Evolutionary conservation across 2,888 invertebrate genomes (phyloP), one percentile per base, ranked within the genome.

Genomic region (Pegoplata infirma): DNA sequence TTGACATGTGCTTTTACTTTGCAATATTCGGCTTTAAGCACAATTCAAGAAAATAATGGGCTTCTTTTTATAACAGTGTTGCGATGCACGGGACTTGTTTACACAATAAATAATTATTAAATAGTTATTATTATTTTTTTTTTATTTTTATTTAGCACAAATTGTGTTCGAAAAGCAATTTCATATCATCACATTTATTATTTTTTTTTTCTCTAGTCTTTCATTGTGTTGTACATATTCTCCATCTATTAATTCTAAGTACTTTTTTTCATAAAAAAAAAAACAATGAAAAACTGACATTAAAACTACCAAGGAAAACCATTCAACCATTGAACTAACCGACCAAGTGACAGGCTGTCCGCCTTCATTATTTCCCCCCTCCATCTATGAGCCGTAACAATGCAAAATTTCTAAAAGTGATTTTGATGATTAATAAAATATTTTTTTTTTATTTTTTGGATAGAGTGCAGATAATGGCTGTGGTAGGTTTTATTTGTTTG

Each of bases 341-440:
- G 46, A 63, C 47, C 25, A 32, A 64, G 28, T 64, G 64, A 51
- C 49, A 64, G 49, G 36, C 49, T 64, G 49, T 49, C 64, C 49
- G 49, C 28, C 49, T 36, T 32, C 63, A 40, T 64, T 51, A n/a
- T 10, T 17, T 58, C 21, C 36, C 17, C 8, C 59, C 36, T 19
- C 19, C 59, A 19, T 44, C 36, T 17, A 32, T 14, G 32, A 16
- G 32, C 10, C 32, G 32, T 28, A 64, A 58, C 58, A 58, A 58
- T 58, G 58, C 25, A 53, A 19, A 68, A 44, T 47, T 47, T 44
- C 14, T 44, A 58, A 58, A 58, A 58, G 68, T 71, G 71, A 75
- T 79, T 79, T 75, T 61, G 79, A 71, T 75, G 74, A 79, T 75
- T 79, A 74, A 79, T 67, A 76, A 69, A 75, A 77, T 51, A 25